Percentiles rank a stretch among this genome's conserved stretches.
Evolutionary conservation across 2,797 vertebrate species (phyloP).

Genomic region (Cossypha caffra): DNA sequence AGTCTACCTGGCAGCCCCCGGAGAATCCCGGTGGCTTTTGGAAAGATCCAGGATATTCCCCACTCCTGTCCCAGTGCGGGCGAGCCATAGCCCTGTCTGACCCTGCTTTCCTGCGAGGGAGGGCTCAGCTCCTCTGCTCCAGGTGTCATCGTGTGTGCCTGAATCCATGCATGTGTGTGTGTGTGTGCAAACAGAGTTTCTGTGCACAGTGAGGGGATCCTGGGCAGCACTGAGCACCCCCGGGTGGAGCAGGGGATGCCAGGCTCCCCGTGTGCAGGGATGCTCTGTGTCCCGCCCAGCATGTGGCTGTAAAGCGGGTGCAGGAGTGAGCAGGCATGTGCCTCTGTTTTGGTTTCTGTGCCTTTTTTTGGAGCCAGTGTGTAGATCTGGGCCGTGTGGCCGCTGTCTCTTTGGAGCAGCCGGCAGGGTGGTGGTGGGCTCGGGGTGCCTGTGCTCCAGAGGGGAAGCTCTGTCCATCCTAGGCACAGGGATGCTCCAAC

Average conservation of each 20-base stretch:
- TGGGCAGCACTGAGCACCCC: neutral
- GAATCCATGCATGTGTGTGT: neutral
- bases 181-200: neutral
- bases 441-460: neutral
- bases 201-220: accelerated
- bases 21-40: neutral
- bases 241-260: neutral
- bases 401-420: accelerated
- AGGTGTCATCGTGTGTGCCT: accelerated
- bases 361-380: neutral
- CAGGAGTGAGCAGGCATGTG: neutral
- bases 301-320: neutral
- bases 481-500: neutral
- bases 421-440: neutral
- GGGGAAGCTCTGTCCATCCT: neutral
- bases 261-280: neutral
- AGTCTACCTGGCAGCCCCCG: neutral
- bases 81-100: neutral
- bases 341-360: neutral
- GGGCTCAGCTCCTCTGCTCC: neutral
- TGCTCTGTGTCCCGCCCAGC: neutral
- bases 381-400: neutral
- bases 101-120: accelerated
- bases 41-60: neutral
- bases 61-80: neutral